Percentiles rank a stretch among this genome's conserved stretches.
Conservation (phyloP, 2,888 invertebrate species). For the Unio pictorum region DNA sequence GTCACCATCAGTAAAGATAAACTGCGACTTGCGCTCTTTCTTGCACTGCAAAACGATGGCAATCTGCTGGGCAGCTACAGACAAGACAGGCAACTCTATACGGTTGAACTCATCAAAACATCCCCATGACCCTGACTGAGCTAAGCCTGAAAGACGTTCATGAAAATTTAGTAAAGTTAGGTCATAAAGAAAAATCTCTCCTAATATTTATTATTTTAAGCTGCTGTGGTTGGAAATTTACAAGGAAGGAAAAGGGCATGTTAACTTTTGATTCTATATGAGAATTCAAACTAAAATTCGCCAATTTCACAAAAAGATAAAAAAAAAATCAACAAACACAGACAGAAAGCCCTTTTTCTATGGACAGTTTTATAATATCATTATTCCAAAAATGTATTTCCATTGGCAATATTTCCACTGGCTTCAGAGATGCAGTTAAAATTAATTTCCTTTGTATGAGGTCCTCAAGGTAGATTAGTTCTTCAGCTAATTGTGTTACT, state of each 20-base stretch:
- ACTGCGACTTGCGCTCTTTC: constrained; percentile 91
- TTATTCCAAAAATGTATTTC: too few species aligned
- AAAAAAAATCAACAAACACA: neutral
- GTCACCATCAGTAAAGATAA: constrained; percentile 96
- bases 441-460: too few species aligned
- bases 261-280: neutral
- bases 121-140: constrained; percentile 97
- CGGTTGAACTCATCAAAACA: constrained; percentile 97
- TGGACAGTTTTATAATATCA: too few species aligned
- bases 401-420: too few species aligned
- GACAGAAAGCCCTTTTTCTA: too few species aligned
- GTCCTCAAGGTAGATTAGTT: too few species aligned
- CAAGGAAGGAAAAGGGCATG: too few species aligned
- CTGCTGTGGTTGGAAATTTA: too few species aligned
- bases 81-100: constrained; percentile 93
- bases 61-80: constrained; percentile 97
- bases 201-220: too few species aligned
- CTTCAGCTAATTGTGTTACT: too few species aligned
- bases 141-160: constrained; percentile 76
- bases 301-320: neutral
- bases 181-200: too few species aligned
- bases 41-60: constrained; percentile 92
- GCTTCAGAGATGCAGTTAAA: too few species aligned
- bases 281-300: neutral
- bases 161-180: neutral